These are phyloP conservation scores for Cybosia mesomella DNA, from an alignment of 2,888 invertebrate species.

Conservation along the genomic window DNA sequence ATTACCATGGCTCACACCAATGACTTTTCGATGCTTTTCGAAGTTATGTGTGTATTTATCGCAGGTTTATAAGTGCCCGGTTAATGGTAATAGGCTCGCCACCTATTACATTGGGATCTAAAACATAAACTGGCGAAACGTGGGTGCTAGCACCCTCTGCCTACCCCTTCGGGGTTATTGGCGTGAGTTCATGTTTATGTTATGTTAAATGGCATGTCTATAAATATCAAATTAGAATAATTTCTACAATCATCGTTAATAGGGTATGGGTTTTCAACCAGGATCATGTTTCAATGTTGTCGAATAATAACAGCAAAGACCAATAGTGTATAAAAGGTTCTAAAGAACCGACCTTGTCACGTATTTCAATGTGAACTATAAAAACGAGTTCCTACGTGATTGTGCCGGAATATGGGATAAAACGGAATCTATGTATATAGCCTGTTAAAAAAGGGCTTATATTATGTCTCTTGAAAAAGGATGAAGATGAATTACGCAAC, in stretches of 20 bases:
- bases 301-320: neutral
- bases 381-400: constrained; percentile 51
- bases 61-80: too few species aligned
- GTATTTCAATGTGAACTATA: constrained; percentile 46
- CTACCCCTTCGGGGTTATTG: too few species aligned
- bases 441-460: constrained; percentile 49
- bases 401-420: constrained; percentile 35
- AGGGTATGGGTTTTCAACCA: neutral
- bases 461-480: constrained; percentile 34
- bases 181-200: too few species aligned
- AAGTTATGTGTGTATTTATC: too few species aligned
- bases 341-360: constrained; percentile 27
- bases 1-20: too few species aligned
- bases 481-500: constrained; percentile 50
- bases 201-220: too few species aligned
- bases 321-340: constrained; percentile 15
- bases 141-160: too few species aligned
- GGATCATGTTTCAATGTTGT: neutral
- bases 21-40: too few species aligned
- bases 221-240: neutral
- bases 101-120: too few species aligned
- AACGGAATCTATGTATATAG: constrained; percentile 47
- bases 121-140: too few species aligned
- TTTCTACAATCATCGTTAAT: neutral
- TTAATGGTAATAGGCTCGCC: too few species aligned